Evolutionary conservation across 2,113 vertebrate species (phyloP), one percentile per base, ranked within the genome.

Genomic region (Cheirogaleus medius): DNA sequence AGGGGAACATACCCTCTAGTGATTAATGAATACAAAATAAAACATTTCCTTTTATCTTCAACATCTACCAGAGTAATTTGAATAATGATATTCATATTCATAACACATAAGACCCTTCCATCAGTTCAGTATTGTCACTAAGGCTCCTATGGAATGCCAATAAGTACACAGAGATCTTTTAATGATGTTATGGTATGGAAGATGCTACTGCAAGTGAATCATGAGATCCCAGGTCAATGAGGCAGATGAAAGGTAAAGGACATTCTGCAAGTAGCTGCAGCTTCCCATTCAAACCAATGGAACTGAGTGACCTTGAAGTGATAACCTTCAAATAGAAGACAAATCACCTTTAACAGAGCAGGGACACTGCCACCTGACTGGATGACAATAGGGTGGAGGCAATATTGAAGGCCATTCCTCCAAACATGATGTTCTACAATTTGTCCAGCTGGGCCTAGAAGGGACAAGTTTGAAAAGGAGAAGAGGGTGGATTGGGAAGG

Each of bases 21-120:
- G 95, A 95, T 98, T 97, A 96, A 92, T n/a, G 93, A 97, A 97
- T 96, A 93, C 97, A 97, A 98, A 98, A 97, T 92, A 91, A 84
- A 77, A 95, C 94, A 95, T 39, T 96, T 90, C 95, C 84, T 97
- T 98, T 98, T 95, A 97, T 98, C 98, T 98, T 80, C 94, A 37
- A 94, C 95, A 94, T 39, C 94, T 91, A 94, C 77, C 84, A 95
- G 92, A 90, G 71, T 97, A 87, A 90, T 97, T 95, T 98, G 91
- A 97, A 97, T 94, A 95, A 98, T 47, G 44, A 95, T 95, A 98
- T 97, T 97, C 76, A 47, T 96, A 97, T 96, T 95, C 91, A 47
- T 82, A 52, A 90, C 0, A 8, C 8, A 60, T 63, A 83, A 96
- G 93, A 95, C 69, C 93, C 82, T 89, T 92, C 69, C 63, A 66